A percentile compares a stretch with the other conserved stretches of the same genome.
phyloP scores from a whole-genome alignment of 30 jellyfish, hydroid and myxozoan species.

The Aurelia aurita complex sp. Pacific region DNA sequence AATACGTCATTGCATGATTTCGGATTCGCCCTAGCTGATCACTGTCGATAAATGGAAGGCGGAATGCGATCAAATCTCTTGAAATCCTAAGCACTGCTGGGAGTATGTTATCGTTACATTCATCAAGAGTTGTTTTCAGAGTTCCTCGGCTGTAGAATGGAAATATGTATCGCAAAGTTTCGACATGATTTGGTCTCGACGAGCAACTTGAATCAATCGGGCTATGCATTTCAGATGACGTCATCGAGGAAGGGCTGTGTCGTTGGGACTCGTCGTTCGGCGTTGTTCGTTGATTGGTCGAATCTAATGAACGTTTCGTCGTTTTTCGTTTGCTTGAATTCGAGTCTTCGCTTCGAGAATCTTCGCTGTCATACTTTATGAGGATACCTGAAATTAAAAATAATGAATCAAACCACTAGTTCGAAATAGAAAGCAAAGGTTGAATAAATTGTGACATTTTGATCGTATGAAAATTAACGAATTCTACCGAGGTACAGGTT shows the following conservation, averaged over 20 bases:
- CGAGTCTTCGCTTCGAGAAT: constrained; percentile 10
- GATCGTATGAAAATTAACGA: too few relatives aligned
- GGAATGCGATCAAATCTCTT: constrained; percentile 51
- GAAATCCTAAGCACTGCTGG: constrained; percentile 57
- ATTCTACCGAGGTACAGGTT: too few relatives aligned
- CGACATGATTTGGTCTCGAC: constrained; percentile 56
- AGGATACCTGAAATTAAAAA: background rate
- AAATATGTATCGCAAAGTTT: constrained; percentile 46
- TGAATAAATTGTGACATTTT: too few relatives aligned
- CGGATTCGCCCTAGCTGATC: constrained; percentile 31
- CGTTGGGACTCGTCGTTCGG: constrained; percentile 4
- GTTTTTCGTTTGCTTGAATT: background rate
- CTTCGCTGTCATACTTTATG: constrained; percentile 21
- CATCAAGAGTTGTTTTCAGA: constrained; percentile 47
- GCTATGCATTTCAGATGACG: constrained; percentile 43
- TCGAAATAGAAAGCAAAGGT: too few relatives aligned
- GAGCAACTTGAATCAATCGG: constrained; percentile 3
- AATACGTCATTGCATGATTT: constrained; percentile 29
- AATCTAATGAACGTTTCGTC: constrained; percentile 7
- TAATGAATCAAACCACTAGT: too few relatives aligned
- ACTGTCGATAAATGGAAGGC: constrained; percentile 35
- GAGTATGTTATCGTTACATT: constrained; percentile 55
- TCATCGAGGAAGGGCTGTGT: constrained; percentile 43
- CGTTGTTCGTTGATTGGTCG: constrained; percentile 1
- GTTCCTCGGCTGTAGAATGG: constrained; percentile 55